Conservation (phyloP, 2,113 vertebrate genomes). For the Charina bottae region DNA sequence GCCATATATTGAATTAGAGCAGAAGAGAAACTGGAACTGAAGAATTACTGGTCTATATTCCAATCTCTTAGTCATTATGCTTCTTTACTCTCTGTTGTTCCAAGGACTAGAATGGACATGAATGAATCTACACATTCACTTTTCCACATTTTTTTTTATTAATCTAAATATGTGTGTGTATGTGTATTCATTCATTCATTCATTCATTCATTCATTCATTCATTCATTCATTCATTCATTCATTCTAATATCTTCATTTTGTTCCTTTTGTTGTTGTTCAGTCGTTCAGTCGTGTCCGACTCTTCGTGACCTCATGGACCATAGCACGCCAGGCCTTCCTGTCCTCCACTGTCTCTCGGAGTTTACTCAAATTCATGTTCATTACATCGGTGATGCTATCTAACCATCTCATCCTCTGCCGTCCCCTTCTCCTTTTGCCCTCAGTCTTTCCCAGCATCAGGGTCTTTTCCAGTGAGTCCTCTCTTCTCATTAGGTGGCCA, state of each 20-base stretch:
- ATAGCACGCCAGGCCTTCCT: no score
- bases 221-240: neutral
- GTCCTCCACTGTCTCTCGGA: no score
- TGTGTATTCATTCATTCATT: neutral
- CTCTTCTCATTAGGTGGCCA: no score
- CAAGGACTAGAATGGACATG: neutral
- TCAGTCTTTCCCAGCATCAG: no score
- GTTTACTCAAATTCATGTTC: no score
- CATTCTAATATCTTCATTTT: neutral
- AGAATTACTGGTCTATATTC: neutral
- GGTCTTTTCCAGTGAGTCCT: no score
- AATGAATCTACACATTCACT: neutral
- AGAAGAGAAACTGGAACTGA: neutral
- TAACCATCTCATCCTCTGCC: no score
- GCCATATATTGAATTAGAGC: neutral
- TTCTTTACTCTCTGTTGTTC: neutral
- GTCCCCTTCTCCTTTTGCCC: no score
- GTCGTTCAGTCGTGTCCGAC: no score
- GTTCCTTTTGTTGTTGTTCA: no score
- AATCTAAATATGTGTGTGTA: neutral
- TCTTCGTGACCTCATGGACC: no score
- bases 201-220: neutral
- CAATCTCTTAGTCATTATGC: neutral
- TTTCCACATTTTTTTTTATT: neutral
- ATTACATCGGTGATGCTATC: no score